Evolutionary conservation across 2,888 invertebrate genomes (phyloP).

Genomic region (Hetaerina titia): DNA sequence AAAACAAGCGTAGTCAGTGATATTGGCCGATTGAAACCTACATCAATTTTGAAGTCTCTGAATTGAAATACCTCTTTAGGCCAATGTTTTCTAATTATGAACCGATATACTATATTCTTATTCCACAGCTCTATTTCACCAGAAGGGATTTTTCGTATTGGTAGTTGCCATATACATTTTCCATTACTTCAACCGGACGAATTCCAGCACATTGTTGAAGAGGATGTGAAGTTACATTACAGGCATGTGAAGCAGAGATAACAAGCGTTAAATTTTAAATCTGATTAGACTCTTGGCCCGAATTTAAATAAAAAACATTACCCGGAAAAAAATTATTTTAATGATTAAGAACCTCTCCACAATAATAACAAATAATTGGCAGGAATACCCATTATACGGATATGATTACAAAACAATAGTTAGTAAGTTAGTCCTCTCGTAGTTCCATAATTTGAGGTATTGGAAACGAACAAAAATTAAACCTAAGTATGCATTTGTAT

Average conservation of each 20-base stretch:
- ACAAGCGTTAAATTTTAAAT: background rate
- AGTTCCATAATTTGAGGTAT: background rate
- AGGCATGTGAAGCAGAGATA: background rate
- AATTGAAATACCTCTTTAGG: background rate
- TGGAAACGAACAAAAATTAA: no score
- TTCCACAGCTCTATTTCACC: background rate
- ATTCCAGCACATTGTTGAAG: background rate
- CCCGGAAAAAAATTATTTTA: background rate
- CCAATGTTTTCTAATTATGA: background rate
- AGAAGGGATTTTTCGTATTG: background rate
- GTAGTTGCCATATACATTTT: background rate
- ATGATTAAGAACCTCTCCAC: background rate
- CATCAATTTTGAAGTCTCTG: background rate
- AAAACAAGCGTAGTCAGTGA: background rate
- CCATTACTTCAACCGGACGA: background rate
- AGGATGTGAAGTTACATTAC: background rate
- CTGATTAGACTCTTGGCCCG: background rate
- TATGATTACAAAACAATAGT: background rate
- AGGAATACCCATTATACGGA: background rate
- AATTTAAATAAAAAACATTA: background rate
- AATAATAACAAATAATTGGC: background rate
- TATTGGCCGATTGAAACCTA: background rate
- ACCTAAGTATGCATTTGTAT: no score
- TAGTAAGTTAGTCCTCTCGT: background rate
- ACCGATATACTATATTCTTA: no score